Base-by-base conservation (phyloP, 2,888 invertebrate species). In the Rotaria socialis region DNA sequence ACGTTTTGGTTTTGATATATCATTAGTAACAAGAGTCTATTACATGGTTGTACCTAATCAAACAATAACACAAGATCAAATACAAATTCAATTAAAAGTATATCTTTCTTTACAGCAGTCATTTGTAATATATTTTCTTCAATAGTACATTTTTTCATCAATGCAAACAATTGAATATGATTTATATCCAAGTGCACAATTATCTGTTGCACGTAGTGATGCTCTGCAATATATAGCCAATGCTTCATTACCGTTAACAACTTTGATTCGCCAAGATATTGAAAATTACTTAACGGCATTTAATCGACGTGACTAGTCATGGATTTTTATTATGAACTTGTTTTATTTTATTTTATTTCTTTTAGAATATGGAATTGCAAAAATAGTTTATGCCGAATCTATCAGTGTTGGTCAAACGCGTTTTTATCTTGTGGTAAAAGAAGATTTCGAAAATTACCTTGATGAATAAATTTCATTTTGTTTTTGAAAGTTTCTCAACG, bases 141-240 rank as follows among this genome's bases (percentile, higher is more conserved):
- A 11, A 4, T 75, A 80, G 80, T 47, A 47, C 0, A 43, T 80
- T 3, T 80, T 80, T 47, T 47, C 80, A 14, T 47, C 43, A 24
- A 80, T 80, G 80, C 80, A 80, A 47, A n/a, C 80, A 80, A 80
- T 80, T n/a, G 47, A 80, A 80, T 80, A 80, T n/a, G 47, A 47
- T 80, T 47, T 80, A n/a, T 80, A 47, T 80, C 67, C 67, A 35
- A 80, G n/a, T 80, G 80, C n/a, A 47, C 80, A 80, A 47, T 67
- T 19, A 67, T 80, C 80, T 2, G n/a, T 80, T 80, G 80, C 47
- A 3, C 80, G n/a, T n/a, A 47, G 24, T 47, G 80, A 80, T 47
- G 10, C 47, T 47, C 14, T 11, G 47, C 80, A 80, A 80, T 80
- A 80, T 80, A 47, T 80, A 11, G 24, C 80, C 6, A 80, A 80